Base-by-base conservation (phyloP, 2,113 vertebrate genomes). In the Apistogramma diplotaenia region DNA sequence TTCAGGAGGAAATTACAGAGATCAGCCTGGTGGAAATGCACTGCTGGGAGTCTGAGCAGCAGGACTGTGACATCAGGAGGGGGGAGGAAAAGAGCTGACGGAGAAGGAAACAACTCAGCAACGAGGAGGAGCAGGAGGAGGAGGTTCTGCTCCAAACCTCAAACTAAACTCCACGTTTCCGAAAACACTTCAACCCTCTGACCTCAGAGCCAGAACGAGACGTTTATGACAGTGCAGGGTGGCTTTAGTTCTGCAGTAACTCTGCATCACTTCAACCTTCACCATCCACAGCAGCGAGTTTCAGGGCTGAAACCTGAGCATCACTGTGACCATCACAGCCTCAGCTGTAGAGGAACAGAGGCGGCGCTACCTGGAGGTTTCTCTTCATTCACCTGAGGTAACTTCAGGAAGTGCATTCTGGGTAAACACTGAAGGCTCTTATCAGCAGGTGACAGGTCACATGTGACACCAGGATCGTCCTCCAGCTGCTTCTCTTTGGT, bases 1-100 rank as follows among this genome's bases (percentile, higher is more conserved):
- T 94, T 92, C 4, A 77, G 87, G 86, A 87, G 57, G 9, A 91
- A 94, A 94, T 94, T 90, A 93, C 81, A 93, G 87, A 13, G 57
- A 78, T 46, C 58, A 79, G 76, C 85, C 55, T 75, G 71, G 79
- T 79, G 85, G 83, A 82, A 86, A 85, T 60, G 62, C 53, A 23
- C 27, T 54, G 53, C 21, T 54, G 29, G 29, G 2, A 49, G 62
- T 49, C 62, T 70, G 62, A 70, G 40, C 29, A 70, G 49, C 43
- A 0, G 25, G 49, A 18, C 65, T 49, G 37, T 40, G 46, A 49
- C 25, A 25, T 51, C 67, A 11, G 59, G 13, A 71, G 12, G n/a
- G 73, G 25, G 53, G 53, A 37, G 74, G 4, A 54, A 57, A 57
- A 83, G 15, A 43, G 78, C 76, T 87, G 57, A 85, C 53, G 0